Evolutionary conservation across 2,797 vertebrate genomes (phyloP).

Genomic region (Hozukius guyotensis): DNA sequence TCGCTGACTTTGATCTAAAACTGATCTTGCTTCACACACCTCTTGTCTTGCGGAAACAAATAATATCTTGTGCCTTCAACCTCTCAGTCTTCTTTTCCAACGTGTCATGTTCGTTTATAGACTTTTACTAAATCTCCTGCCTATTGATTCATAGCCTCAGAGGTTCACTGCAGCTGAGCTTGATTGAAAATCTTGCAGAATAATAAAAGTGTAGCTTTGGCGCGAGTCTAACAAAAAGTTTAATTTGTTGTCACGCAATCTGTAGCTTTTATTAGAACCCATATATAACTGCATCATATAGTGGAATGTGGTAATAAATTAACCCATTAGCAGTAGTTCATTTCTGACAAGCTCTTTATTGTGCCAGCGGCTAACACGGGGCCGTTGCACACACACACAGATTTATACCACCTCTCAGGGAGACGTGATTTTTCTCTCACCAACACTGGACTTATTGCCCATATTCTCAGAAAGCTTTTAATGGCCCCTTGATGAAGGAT

Average conservation of each 20-base stretch:
- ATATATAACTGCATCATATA: slow-evolving; percentile 70
- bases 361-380: slow-evolving; percentile 59
- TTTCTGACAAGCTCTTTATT: slow-evolving; percentile 74
- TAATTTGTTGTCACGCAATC: slow-evolving; percentile 70
- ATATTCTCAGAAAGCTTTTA: slow-evolving; percentile 70
- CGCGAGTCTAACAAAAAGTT: slow-evolving; percentile 44
- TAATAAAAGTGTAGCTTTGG: slow-evolving; percentile 33
- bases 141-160: slow-evolving; percentile 29
- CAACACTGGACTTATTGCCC: slow-evolving; percentile 67
- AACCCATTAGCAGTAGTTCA: slow-evolving; percentile 71
- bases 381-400: slow-evolving; percentile 16
- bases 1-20: slow-evolving; percentile 50
- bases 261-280: slow-evolving; percentile 65
- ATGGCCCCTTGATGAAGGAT: slow-evolving; percentile 71
- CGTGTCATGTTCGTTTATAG: slow-evolving; percentile 38
- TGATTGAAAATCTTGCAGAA: slow-evolving; percentile 38
- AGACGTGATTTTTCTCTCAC: slow-evolving; percentile 57
- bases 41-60: slow-evolving; percentile 24
- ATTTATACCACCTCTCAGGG: slow-evolving; percentile 70
- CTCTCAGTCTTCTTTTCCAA: slow-evolving; percentile 23
- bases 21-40: slow-evolving; percentile 4
- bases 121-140: slow-evolving; percentile 21
- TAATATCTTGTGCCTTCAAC: slow-evolving; percentile 8
- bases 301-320: slow-evolving; percentile 67
- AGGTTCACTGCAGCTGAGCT: slow-evolving; percentile 11